Conservation (phyloP, 2,797 vertebrate species). For the Falco concolor region DNA sequence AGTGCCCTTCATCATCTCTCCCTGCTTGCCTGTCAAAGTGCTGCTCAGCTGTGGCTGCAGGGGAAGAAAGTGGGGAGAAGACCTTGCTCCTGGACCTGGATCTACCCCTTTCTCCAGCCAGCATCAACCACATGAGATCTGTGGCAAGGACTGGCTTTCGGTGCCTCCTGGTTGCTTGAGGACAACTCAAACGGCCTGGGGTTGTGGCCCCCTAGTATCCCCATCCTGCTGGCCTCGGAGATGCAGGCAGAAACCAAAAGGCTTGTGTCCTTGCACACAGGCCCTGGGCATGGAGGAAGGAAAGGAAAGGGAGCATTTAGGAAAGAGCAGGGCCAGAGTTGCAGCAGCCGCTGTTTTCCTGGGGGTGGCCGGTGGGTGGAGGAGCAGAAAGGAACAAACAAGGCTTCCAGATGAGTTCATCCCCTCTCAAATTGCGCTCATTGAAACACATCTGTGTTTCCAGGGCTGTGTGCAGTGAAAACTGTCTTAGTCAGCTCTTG, state of each 20-base stretch:
- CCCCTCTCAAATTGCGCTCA: not conserved
- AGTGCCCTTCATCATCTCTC: not conserved
- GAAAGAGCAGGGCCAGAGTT: not conserved
- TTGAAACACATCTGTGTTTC: slow-evolving; percentile 58
- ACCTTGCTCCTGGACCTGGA: not conserved
- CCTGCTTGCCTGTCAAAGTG: not conserved
- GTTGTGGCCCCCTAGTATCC: not conserved
- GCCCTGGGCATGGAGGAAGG: not conserved
- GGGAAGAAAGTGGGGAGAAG: not conserved
- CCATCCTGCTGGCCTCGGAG: fast-evolving
- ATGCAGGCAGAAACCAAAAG: not conserved
- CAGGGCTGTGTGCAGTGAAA: slow-evolving; percentile 9
- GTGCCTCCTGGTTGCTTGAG: not conserved
- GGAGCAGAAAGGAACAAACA: slow-evolving; percentile 30
- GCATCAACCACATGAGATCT: not conserved
- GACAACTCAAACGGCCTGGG: fast-evolving
- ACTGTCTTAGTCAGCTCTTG: not conserved
- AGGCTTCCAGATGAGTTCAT: slow-evolving; percentile 57
- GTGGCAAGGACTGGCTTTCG: not conserved
- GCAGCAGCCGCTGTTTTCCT: not conserved
- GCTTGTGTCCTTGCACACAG: not conserved
- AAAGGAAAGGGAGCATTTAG: not conserved
- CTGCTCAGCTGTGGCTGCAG: not conserved
- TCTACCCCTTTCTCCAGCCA: not conserved
- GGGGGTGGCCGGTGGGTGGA: slow-evolving; percentile 14